Evolutionary conservation across 1,140 invertebrate genomes (phyloP).

Genomic region (Drosophila serrata): DNA sequence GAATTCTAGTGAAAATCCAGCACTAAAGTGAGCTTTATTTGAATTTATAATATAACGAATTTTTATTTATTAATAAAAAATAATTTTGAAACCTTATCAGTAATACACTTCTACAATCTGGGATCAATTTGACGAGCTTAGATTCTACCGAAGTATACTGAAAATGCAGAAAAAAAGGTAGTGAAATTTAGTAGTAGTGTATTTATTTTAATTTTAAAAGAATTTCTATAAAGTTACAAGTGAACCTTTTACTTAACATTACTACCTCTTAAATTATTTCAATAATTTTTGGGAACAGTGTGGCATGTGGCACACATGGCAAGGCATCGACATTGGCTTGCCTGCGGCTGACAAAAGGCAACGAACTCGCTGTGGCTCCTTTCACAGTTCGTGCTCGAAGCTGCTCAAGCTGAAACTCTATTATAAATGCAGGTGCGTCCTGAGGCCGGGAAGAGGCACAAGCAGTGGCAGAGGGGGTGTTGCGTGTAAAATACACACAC

Average conservation of each 20-base stretch:
- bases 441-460: conserved; percentile 8
- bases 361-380: conserved; percentile 55
- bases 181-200: too few relatives aligned
- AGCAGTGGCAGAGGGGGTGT: conserved; percentile 2
- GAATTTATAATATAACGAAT: too few relatives aligned
- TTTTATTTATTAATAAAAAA: too few relatives aligned
- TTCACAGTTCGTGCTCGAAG: conserved; percentile 32
- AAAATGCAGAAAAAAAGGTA: neutral
- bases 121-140: neutral
- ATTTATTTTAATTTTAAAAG: too few relatives aligned
- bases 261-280: neutral
- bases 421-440: conserved; percentile 64
- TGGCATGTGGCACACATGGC: conserved; percentile 28
- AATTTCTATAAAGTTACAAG: neutral
- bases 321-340: conserved; percentile 36
- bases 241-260: neutral
- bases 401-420: conserved; percentile 34
- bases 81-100: too few relatives aligned
- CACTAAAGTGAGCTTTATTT: too few relatives aligned
- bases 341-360: conserved; percentile 60
- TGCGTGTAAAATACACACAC: conserved; percentile 61
- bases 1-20: too few relatives aligned
- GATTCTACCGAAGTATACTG: neutral
- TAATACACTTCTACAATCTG: neutral
- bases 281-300: neutral